These are phyloP conservation scores for Norana najaformis DNA, from an alignment of 2,888 invertebrate species.

Conservation along the genomic window DNA sequence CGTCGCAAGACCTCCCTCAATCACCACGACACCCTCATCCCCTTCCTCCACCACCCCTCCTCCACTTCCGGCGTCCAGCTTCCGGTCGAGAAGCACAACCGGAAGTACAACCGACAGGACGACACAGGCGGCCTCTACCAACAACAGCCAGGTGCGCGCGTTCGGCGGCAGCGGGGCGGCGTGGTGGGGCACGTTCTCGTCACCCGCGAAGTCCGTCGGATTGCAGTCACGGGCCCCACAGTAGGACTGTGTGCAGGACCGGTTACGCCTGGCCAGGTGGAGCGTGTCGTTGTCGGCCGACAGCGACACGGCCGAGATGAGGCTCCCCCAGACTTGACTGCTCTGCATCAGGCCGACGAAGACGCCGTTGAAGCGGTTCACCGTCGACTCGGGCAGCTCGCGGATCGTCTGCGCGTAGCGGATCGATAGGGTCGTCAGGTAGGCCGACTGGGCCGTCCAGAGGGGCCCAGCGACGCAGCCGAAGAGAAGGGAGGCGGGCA, in stretches of 20 bases:
- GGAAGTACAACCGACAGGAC: conserved; percentile 54
- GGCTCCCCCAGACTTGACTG: conserved; percentile 59
- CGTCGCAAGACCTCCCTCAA: background rate
- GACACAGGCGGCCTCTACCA: conserved; percentile 54
- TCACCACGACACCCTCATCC: background rate
- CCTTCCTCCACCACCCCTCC: background rate
- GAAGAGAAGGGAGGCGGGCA: conserved; percentile 54
- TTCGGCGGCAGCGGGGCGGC: conserved; percentile 43
- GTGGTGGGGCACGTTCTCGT: conserved; percentile 45
- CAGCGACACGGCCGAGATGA: conserved; percentile 54
- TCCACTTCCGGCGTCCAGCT: background rate
- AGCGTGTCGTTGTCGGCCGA: conserved; percentile 39
- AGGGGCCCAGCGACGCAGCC: conserved; percentile 56
- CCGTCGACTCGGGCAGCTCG: conserved; percentile 50
- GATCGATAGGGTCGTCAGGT: conserved; percentile 56
- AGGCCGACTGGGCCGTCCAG: conserved; percentile 59
- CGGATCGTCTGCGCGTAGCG: conserved; percentile 53
- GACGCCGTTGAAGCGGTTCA: conserved; percentile 58
- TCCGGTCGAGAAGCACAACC: conserved; percentile 50
- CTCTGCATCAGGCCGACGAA: conserved; percentile 56
- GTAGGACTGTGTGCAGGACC: conserved; percentile 7
- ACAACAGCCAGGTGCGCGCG: conserved; percentile 52
- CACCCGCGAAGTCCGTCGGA: conserved; percentile 43
- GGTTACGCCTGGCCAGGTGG: conserved; percentile 39
- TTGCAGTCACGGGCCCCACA: conserved; percentile 50